These are phyloP conservation scores for Danio rerio DNA, from an alignment of 2,113 vertebrate genomes.

Conservation along the genomic window GRCz12tu NC_133197.1:19615501-19616000, in stretches of 20 bases:
- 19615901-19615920: conserved; percentile 21
- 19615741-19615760: conserved; percentile 53
- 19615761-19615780: conserved; percentile 61
- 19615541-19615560: conserved; percentile 61
- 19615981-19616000: conserved; percentile 8
- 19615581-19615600: conserved; percentile 73
- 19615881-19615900: conserved; percentile 37
- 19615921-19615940: conserved; percentile 33
- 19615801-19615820: conserved; percentile 68
- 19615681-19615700: conserved; percentile 49
- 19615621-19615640: conserved; percentile 69
- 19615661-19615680: conserved; percentile 39
- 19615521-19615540: conserved; percentile 73
- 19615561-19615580: conserved; percentile 69
- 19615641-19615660: conserved; percentile 55
- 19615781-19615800: conserved; percentile 68
- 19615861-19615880: conserved; percentile 38
- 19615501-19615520: conserved; percentile 59
- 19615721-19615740: conserved; percentile 51
- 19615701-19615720: conserved; percentile 60
- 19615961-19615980: background rate
- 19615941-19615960: conserved; percentile 29
- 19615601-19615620: conserved; percentile 62
- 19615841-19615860: conserved; percentile 62
- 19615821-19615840: conserved; percentile 69